Conservation (phyloP, 2,888 invertebrate species). For the Amiota mariae region DNA sequence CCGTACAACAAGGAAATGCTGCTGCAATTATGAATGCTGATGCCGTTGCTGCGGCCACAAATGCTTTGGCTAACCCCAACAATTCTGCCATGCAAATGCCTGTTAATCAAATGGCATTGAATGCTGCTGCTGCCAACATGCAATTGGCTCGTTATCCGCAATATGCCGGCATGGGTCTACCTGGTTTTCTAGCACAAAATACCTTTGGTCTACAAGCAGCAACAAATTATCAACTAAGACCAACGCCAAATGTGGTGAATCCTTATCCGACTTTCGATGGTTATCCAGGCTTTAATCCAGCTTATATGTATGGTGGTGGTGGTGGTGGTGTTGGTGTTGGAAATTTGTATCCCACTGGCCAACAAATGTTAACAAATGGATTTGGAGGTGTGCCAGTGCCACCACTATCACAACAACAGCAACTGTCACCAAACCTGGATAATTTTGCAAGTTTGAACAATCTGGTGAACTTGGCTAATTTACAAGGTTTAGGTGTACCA, state of each 20-base stretch:
- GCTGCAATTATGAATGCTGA: constrained; percentile 25
- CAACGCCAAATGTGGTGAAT: constrained; percentile 44
- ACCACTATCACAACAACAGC: constrained; percentile 23
- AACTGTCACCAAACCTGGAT: constrained; percentile 44
- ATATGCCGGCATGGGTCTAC: constrained; percentile 45
- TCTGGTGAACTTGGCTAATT: constrained; percentile 52
- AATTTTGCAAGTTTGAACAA: constrained; percentile 48
- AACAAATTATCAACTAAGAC: constrained; percentile 44
- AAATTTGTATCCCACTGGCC: constrained; percentile 42
- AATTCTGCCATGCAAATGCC: constrained; percentile 32
- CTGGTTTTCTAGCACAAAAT: constrained; percentile 14
- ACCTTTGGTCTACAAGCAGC: constrained; percentile 31
- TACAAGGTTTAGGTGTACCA: constrained; percentile 44
- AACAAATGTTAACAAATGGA: constrained; percentile 40
- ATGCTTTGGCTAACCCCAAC: constrained; percentile 29
- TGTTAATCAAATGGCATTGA: constrained; percentile 47
- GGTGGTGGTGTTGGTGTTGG: too few relatives aligned
- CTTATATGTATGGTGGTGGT: constrained; percentile 43
- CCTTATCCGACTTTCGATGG: constrained; percentile 5
- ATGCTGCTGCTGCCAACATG: constrained; percentile 38
- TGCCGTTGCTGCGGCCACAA: constrained; percentile 35
- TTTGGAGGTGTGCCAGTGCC: constrained; percentile 32
- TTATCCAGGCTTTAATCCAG: constrained; percentile 32
- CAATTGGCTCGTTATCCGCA: constrained; percentile 52
- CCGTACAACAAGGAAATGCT: constrained; percentile 47